Evolutionary conservation across 2,113 vertebrate genomes (phyloP), one percentile per base, ranked within the genome.

Genomic region (Pseudorhombus dupliciocellatus): DNA sequence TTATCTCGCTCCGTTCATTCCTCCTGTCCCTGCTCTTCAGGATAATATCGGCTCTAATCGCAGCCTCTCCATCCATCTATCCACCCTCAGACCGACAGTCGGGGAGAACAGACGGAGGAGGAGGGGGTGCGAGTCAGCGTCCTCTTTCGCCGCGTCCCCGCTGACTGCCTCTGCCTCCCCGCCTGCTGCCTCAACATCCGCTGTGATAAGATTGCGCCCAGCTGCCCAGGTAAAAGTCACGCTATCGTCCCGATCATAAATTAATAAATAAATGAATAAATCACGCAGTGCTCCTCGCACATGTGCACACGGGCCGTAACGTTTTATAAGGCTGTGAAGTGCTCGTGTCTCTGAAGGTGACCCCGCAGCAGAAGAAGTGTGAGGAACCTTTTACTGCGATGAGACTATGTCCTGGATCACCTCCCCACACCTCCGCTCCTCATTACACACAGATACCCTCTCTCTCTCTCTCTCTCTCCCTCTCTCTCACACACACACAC

Each of bases 351-450:
- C 57, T 82, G 81, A 91, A 88, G 87, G 90, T 90, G 87, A 90
- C 84, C 79, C 61, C 26, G 1, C 1, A 56, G 51, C 28, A 40
- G 57, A 68, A 42, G 56, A 87, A 74, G 7, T 37, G 74, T 56
- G 64, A 70, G 73, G 60, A 89, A 70, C 81, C 77, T 90, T 87
- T 90, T 81, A 89, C 77, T 54, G 79, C 75, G 28, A 87, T 82
- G 87, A 89, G 73, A 70, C 61, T 12, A 58, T 54, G 82, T 87
- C 81, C 85, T 65, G 77, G 56, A 78, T 87, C 79, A 81, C 80
- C 80, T 85, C 57, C 54, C 42, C 34, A 55, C 54, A 72, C 79
- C 63, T 81, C 68, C 52, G 63, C 56, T 74, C 66, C 53, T 75
- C 52, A 59, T 73, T 50, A 21, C 48, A 73, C 69, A 54, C 54